These are phyloP conservation scores for Poecilia wingei DNA, from an alignment of 2,797 vertebrate species.

Conservation along the genomic window DNA sequence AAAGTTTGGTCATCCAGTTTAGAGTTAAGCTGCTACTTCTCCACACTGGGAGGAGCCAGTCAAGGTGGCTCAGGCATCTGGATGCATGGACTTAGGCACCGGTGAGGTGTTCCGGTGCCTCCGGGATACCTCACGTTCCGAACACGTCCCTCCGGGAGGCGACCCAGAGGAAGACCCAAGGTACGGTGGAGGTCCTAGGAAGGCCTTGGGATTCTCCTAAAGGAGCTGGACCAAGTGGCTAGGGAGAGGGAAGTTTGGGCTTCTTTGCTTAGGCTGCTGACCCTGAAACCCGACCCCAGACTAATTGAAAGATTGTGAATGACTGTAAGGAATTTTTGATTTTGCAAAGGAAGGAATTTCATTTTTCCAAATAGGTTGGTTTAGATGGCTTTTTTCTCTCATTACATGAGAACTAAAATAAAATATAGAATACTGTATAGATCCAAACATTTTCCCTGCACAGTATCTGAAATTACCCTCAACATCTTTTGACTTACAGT, in stretches of 20 bases:
- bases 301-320: neutral
- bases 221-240: neutral
- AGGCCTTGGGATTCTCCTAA: neutral
- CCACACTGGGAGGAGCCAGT: neutral
- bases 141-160: neutral
- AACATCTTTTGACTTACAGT: constrained; percentile 21
- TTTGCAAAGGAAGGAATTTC: neutral
- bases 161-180: neutral
- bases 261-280: neutral
- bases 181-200: neutral
- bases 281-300: neutral
- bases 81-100: too few species aligned
- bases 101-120: neutral
- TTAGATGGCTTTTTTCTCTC: neutral
- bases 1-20: neutral
- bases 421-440: neutral
- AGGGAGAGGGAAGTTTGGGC: neutral
- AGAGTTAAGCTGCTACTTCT: neutral
- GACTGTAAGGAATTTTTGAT: neutral
- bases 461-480: constrained; percentile 2
- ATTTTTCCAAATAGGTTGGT: neutral
- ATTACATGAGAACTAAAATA: neutral
- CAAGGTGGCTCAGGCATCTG: neutral
- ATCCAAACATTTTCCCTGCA: neutral
- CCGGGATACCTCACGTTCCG: neutral